Conservation (phyloP, 2,888 invertebrate species). For the Apodemia duryi region DNA sequence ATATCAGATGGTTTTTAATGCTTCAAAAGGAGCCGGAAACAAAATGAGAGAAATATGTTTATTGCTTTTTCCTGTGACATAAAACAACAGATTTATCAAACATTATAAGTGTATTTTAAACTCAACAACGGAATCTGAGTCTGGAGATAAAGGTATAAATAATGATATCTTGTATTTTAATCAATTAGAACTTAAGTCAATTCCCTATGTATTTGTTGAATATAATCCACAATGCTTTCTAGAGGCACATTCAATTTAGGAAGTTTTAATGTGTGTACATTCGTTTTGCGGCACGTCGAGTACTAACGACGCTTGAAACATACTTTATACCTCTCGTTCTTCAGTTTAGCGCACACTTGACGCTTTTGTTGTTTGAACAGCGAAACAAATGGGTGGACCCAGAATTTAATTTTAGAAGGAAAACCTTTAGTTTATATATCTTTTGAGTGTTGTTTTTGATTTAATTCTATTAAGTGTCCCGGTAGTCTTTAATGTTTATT, state of each 20-base stretch:
- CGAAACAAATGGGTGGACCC: slow-evolving; percentile 58
- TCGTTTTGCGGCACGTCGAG: slow-evolving; percentile 52
- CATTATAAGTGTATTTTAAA: too few relatives aligned
- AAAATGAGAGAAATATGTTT: too few relatives aligned
- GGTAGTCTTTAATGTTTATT: not conserved
- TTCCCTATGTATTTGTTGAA: not conserved
- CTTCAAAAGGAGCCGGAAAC: too few relatives aligned
- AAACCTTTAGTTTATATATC: slow-evolving; percentile 34
- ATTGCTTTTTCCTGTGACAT: too few relatives aligned
- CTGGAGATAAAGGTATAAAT: not conserved
- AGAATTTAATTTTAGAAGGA: slow-evolving; percentile 49
- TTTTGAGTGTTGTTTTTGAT: slow-evolving; percentile 16
- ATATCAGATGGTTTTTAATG: too few relatives aligned
- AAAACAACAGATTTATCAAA: too few relatives aligned
- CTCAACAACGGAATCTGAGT: not conserved
- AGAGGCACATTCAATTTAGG: slow-evolving; percentile 61
- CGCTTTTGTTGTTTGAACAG: slow-evolving; percentile 65
- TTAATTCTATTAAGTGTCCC: slow-evolving; percentile 5
- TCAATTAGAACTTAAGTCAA: not conserved
- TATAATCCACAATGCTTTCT: slow-evolving; percentile 47
- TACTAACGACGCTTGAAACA: slow-evolving; percentile 59
- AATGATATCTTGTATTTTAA: not conserved
- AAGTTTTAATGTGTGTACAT: slow-evolving; percentile 75
- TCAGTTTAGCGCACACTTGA: slow-evolving; percentile 53
- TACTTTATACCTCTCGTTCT: slow-evolving; percentile 56